These are phyloP conservation scores for Lasioglossum vierecki DNA, from an alignment of 2,888 invertebrate species.

Conservation along the genomic window DNA sequence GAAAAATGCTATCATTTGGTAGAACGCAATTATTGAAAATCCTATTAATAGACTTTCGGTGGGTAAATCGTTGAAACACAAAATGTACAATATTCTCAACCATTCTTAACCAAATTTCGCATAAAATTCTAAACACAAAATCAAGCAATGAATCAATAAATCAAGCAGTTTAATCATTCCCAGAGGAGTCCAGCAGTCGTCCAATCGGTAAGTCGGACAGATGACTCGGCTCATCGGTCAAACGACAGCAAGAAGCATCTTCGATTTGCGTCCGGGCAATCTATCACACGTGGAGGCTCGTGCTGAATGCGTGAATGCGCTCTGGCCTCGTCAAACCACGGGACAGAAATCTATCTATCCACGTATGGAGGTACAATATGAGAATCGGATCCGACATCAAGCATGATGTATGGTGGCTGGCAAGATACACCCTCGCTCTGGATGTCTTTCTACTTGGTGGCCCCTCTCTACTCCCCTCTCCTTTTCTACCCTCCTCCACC, in stretches of 20 bases:
- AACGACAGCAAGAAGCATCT: constrained; percentile 17
- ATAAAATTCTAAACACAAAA: no score
- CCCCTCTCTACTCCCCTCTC: background rate
- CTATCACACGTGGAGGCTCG: constrained; percentile 37
- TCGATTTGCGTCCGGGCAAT: constrained; percentile 50
- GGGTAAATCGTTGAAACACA: background rate
- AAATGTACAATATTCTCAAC: no score
- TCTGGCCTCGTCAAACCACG: constrained; percentile 52
- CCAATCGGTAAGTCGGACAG: constrained; percentile 1
- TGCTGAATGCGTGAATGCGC: constrained; percentile 57
- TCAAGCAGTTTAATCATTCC: background rate
- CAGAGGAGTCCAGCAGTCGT: background rate
- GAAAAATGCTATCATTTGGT: no score
- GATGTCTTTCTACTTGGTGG: constrained; percentile 66
- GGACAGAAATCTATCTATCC: constrained; percentile 70
- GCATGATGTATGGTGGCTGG: constrained; percentile 81
- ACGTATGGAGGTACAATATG: constrained; percentile 77
- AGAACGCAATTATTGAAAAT: no score
- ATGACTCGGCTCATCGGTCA: background rate
- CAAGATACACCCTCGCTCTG: constrained; percentile 75
- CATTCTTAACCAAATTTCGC: no score
- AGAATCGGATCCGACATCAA: constrained; percentile 82
- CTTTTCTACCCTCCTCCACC: background rate
- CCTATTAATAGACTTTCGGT: no score
- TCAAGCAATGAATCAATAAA: background rate